Evolutionary conservation across 2,113 vertebrate genomes (phyloP), one percentile per base, ranked within the genome.

Genomic region (Lipophrys pholis): DNA sequence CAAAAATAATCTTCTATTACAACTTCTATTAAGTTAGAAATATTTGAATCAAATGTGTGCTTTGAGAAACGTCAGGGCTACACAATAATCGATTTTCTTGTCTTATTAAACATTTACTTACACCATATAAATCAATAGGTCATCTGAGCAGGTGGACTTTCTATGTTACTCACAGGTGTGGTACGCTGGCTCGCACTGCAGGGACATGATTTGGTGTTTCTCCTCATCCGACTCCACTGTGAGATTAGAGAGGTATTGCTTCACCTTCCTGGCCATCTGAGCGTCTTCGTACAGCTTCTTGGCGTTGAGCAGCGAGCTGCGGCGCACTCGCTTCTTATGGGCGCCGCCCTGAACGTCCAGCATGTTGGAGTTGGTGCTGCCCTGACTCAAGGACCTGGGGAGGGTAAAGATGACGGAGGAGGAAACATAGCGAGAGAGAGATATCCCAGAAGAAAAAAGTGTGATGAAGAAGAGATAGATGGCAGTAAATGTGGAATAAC

Each of bases 221-320:
- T 99, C 97, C 68, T 99, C 97, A 0, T 99, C 96, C 0, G 93
- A 93, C 88, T 98, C 97, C 39, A 99, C 96, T 0, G 84, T 93
- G 68, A 98, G 92, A 91, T 97, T 95, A 48, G 95, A 96, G 55
- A 99, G 92, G 88, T 99, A 99, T 78, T 99, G 97, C 88, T 97
- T 98, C 68, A 99, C 97, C 90, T 97, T 98, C 42, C 97, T 92
- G 0, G 97, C 96, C 97, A 99, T 99, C 82, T 98, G 97, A 0
- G 97, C 97, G 14, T 99, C 97, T 83, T 99, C 97, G 0, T 99
- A 99, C 0, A 99, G 93, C 81, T 99, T 99, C 93, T 98, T 99
- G 56, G 97, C 97, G 0, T 99, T 99, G 6, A 99, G 96, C 0
- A 99, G 94, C 0, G 97, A 99, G 90, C 97, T 98, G 78, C 97